These are phyloP conservation scores for Onychorhynchus coronatus DNA, from an alignment of 2,113 vertebrate species.

Conservation along the genomic window DNA sequence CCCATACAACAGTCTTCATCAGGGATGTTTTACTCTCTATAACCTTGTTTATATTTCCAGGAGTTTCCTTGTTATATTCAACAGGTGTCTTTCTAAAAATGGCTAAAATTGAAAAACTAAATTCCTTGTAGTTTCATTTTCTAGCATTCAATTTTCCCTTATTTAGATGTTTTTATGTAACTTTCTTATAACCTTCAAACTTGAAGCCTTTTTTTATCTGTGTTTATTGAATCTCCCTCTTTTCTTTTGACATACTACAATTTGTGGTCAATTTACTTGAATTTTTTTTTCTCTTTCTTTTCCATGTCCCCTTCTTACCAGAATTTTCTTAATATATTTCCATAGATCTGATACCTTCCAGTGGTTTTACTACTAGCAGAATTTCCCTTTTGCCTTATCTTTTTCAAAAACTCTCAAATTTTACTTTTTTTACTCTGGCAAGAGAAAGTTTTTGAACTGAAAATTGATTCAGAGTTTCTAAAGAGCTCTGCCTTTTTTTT, in stretches of 20 bases:
- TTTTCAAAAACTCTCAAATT: not conserved
- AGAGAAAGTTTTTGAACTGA: not conserved
- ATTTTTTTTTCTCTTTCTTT: not conserved
- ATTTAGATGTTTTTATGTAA: not conserved
- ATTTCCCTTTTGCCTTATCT: not conserved
- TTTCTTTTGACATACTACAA: not conserved
- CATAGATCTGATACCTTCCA: not conserved
- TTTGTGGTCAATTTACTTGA: not conserved
- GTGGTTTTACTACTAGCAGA: not conserved
- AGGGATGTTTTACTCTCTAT: not conserved
- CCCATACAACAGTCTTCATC: not conserved
- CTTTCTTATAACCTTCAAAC: not conserved
- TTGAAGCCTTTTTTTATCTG: not conserved
- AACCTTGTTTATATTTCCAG: not conserved
- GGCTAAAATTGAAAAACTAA: not conserved
- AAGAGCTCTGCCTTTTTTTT: not conserved
- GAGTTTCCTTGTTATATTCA: not conserved
- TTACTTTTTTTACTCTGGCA: not conserved
- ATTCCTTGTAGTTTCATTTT: not conserved
- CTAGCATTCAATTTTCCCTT: not conserved
- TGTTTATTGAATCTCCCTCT: not conserved
- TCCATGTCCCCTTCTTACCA: not conserved
- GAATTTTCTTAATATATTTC: not conserved
- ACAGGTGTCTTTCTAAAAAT: not conserved
- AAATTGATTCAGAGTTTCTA: not conserved